Conservation (phyloP, 2,888 invertebrate genomes). For the Leptopilina myrica region DNA sequence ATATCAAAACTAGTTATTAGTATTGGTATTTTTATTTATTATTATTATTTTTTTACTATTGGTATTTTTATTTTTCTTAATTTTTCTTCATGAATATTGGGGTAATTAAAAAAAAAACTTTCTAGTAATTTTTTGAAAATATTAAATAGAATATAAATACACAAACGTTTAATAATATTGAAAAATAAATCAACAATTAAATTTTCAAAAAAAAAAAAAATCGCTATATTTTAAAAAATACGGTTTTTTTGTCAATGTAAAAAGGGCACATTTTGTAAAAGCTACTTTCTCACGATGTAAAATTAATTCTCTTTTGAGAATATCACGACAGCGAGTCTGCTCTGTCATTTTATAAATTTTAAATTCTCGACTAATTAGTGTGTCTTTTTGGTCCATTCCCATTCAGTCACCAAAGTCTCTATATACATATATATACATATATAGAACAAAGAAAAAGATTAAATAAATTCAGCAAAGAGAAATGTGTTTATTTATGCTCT, state of each 20-base stretch:
- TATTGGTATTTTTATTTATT: too few relatives aligned
- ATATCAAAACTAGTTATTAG: too few relatives aligned
- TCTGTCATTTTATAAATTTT: constrained; percentile 18
- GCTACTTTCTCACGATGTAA: neutral
- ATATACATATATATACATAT: neutral
- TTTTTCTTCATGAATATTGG: too few relatives aligned
- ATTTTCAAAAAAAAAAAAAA: neutral
- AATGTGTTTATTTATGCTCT: constrained; percentile 37
- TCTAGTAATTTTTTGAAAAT: too few relatives aligned
- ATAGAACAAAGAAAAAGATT: constrained; percentile 16
- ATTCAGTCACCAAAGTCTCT: constrained; percentile 18
- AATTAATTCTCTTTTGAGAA: constrained; percentile 7
- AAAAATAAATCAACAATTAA: too few relatives aligned
- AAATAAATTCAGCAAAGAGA: constrained; percentile 29
- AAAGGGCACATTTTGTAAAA: neutral
- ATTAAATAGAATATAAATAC: too few relatives aligned
- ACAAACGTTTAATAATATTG: too few relatives aligned
- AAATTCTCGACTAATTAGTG: constrained; percentile 21
- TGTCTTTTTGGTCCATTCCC: constrained; percentile 3
- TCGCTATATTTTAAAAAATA: neutral
- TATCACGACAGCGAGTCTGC: neutral
- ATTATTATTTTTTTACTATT: too few relatives aligned
- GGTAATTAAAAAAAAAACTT: too few relatives aligned
- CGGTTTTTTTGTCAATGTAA: neutral
- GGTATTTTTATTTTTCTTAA: too few relatives aligned